Base-by-base conservation (phyloP, 92 coral and sea anemone genomes). In the Porites lobata region DNA sequence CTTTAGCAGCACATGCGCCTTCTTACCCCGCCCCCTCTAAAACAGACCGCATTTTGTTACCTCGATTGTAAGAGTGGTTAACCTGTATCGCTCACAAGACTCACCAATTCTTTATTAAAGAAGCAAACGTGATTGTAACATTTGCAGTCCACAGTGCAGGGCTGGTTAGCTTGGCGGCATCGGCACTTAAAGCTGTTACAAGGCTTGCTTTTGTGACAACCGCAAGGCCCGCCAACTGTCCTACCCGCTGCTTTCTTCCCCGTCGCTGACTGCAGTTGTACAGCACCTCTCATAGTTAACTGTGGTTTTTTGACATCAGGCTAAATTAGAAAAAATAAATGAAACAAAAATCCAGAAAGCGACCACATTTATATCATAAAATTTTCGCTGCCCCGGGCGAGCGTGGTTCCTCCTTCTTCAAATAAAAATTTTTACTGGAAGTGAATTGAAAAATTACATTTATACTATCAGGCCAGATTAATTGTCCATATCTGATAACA, bases 151-250 rank as follows among this genome's bases (percentile, higher is more conserved):
- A 6, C 29, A 15, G 87, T 83, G 79, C 87, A 83, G 2, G 87
- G 79, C 59, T 63, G n/a, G 13, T 54, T 53, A 5, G 62, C 59
- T 62, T 83, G 87, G 71, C 87, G 87, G 24, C 87, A 83, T 24
- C 87, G 26, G 47, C 79, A 83, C 64, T 83, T 83, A 59, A 70
- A 83, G 43, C 87, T 83, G 79, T 83, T 83, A 56, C 87, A 71
- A 6, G 87, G 87, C 65, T 70, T 83, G 24, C 69, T 83, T 21
- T 56, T 83, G 63, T 83, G 79, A 26, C 87, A 83, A 5, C 53
- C 54, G 53, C 72, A 83, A 10, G 86, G 86, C 8, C 54, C 20
- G 8, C 75, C 69, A 61, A 20, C 21, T 6, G 61, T 51, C 18
- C 74, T 15, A 2, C n/a, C 14, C 24, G 65, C 66, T 22, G 51